phyloP scores from a whole-genome alignment of 2,113 vertebrate species.

The Lichenostomus cassidix region DNA sequence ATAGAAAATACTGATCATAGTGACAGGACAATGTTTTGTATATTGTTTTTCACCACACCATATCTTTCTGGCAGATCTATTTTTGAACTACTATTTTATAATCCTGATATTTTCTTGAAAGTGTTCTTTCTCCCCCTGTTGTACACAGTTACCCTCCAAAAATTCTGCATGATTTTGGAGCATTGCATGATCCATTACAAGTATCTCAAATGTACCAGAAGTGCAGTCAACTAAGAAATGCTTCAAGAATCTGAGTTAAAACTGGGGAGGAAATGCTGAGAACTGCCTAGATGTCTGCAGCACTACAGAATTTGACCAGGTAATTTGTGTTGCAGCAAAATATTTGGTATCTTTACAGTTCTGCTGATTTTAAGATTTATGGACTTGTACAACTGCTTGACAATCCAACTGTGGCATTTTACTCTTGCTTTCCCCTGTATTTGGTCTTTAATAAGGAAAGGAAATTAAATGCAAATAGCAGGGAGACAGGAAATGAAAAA shows the following conservation, averaged over 20 bases:
- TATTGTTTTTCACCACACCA: rapidly evolving
- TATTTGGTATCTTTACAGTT: background rate
- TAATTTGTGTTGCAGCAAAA: background rate
- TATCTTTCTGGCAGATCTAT: background rate
- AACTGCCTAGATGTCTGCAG: background rate
- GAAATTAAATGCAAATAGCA: constrained; percentile 59
- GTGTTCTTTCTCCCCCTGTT: background rate
- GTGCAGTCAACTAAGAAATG: background rate
- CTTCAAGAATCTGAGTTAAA: background rate
- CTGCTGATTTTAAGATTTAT: constrained; percentile 31
- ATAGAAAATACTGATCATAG: background rate
- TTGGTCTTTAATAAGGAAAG: constrained; percentile 25
- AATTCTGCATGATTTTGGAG: background rate
- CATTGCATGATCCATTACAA: background rate
- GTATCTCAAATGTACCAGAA: background rate
- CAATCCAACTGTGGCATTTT: background rate
- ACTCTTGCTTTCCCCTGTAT: background rate
- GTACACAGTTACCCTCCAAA: background rate
- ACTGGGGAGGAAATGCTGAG: background rate
- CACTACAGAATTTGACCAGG: background rate
- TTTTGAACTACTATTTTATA: background rate
- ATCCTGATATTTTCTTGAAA: background rate
- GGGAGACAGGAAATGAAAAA: constrained; percentile 50
- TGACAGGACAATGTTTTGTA: background rate
- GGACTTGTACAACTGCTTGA: background rate